Evolutionary conservation across 2,797 vertebrate genomes (phyloP).

Genomic region (Phoxinus dragarum): DNA sequence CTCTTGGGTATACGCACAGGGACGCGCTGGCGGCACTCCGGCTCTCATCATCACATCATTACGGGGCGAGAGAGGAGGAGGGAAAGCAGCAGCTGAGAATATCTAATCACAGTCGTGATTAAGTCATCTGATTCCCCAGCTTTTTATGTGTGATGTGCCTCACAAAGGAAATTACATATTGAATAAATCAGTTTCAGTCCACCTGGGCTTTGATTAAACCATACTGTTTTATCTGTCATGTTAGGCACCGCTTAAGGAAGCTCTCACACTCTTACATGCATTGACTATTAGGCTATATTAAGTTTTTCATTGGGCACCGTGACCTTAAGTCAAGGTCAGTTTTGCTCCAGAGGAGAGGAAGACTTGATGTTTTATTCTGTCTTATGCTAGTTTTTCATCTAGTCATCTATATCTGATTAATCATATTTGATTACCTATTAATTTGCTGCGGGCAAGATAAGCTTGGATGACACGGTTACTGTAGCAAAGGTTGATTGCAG

Average conservation of each 20-base stretch:
- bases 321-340: slow-evolving; percentile 70
- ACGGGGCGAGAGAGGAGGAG: slow-evolving; percentile 46
- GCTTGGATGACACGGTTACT: not conserved
- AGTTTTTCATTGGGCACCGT: slow-evolving; percentile 45
- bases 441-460: not conserved
- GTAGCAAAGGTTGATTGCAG: not conserved
- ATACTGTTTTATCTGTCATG: slow-evolving; percentile 22
- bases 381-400: not conserved
- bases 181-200: slow-evolving; percentile 43
- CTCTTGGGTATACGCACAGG: slow-evolving; percentile 56
- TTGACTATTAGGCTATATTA: slow-evolving; percentile 22
- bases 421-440: not conserved
- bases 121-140: slow-evolving; percentile 43
- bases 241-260: slow-evolving; percentile 28
- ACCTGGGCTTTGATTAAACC: not conserved
- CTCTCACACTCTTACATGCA: slow-evolving; percentile 36
- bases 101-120: slow-evolving; percentile 48
- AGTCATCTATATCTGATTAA: not conserved
- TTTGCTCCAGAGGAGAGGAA: slow-evolving; percentile 9
- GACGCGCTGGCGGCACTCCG: slow-evolving; percentile 67
- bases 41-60: slow-evolving; percentile 66
- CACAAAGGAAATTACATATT: slow-evolving; percentile 43
- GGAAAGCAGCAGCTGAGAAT: slow-evolving; percentile 47
- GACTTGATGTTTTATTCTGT: slow-evolving; percentile 11
- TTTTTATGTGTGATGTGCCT: slow-evolving; percentile 44